These are phyloP conservation scores for Sceloporus undulatus DNA, from an alignment of 2,113 vertebrate species.

Conservation along the genomic window DNA sequence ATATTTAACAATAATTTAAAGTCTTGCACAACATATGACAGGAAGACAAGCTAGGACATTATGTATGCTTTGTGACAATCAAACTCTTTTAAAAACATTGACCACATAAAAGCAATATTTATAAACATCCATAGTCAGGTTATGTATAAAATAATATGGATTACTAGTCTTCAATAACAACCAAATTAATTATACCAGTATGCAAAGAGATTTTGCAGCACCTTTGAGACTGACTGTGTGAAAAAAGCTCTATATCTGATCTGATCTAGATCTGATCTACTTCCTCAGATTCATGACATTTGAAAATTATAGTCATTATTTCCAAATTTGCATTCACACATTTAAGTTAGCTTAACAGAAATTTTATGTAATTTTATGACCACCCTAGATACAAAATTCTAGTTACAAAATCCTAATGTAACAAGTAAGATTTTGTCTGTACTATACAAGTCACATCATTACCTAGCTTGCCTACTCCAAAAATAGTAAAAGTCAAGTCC, in stretches of 20 bases:
- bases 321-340: not conserved
- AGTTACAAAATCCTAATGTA: not conserved
- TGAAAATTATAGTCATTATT: not conserved
- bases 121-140: constrained; percentile 52
- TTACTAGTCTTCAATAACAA: not conserved
- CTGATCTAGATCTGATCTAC: no score
- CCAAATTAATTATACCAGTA: not conserved
- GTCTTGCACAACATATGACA: constrained; percentile 65
- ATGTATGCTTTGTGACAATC: constrained; percentile 54
- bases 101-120: constrained; percentile 58
- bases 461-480: not conserved
- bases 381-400: not conserved
- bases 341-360: not conserved
- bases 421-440: not conserved
- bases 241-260: no score
- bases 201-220: no score
- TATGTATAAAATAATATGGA: constrained; percentile 51
- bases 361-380: not conserved
- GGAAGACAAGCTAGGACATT: constrained; percentile 61
- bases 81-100: constrained; percentile 77
- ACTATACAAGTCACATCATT: not conserved
- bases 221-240: no score
- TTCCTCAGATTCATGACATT: no score
- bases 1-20: constrained; percentile 69
- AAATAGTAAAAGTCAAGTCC: not conserved